Evolutionary conservation across 2,797 vertebrate species (phyloP).

Genomic region (Poecilia velifera): DNA sequence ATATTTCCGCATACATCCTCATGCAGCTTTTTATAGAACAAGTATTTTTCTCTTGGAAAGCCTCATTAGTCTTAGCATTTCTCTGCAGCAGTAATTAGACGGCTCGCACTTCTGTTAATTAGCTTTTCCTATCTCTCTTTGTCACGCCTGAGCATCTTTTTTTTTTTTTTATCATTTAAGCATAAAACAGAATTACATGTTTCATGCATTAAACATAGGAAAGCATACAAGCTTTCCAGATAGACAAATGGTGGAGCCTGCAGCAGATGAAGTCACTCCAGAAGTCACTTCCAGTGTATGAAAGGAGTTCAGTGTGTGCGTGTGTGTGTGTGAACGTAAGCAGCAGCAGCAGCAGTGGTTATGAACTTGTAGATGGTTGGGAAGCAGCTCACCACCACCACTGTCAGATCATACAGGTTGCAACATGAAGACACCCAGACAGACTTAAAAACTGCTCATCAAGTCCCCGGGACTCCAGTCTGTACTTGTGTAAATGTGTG

Average conservation of each 20-base stretch:
- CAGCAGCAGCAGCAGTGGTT: conserved; percentile 34
- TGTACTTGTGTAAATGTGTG: conserved; percentile 31
- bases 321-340: conserved; percentile 15
- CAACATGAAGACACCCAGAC: conserved; percentile 71
- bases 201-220: conserved; percentile 6
- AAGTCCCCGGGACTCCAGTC: conserved; percentile 27
- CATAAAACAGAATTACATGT: background rate
- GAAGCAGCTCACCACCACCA: conserved; percentile 43
- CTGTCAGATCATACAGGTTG: conserved; percentile 69
- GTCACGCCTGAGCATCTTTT: background rate
- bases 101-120: background rate
- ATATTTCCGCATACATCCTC: background rate
- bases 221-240: conserved; percentile 2
- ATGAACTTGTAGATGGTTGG: conserved; percentile 45
- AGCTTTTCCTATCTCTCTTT: background rate
- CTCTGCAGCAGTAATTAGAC: background rate
- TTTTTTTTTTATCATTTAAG: background rate
- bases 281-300: conserved; percentile 26
- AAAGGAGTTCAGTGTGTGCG: conserved; percentile 24
- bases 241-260: conserved; percentile 26
- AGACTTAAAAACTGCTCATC: conserved; percentile 52
- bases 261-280: conserved; percentile 51
- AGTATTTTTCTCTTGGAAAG: background rate
- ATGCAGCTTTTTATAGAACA: background rate
- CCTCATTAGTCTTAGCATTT: background rate